phyloP scores from a whole-genome alignment of 2,113 vertebrate genomes.

The Cyanistes caeruleus region DNA sequence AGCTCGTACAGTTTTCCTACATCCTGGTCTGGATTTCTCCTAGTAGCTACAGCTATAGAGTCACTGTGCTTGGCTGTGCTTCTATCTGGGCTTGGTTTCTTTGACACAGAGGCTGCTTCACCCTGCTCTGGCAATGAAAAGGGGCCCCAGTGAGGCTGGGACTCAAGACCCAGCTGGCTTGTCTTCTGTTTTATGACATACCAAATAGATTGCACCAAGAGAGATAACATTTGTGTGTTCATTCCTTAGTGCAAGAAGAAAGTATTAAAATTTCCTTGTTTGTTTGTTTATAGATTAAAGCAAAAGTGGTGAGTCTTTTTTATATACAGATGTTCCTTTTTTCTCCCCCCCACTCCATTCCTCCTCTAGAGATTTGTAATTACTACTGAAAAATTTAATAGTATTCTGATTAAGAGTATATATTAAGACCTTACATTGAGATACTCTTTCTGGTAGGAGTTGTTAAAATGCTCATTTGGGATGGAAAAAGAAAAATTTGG shows the following conservation, averaged over 20 bases:
- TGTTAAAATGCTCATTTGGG: neutral
- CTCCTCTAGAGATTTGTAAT: neutral
- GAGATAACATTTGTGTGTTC: neutral
- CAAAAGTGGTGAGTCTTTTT: neutral
- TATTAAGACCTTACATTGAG: neutral
- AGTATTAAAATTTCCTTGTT: neutral
- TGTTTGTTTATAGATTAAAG: neutral
- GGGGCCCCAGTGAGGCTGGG: constrained; percentile 4
- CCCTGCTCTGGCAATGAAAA: neutral
- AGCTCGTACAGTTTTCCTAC: constrained; percentile 14
- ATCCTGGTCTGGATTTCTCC: constrained; percentile 64
- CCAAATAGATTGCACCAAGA: neutral
- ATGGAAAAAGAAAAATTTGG: neutral
- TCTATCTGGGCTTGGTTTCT: neutral
- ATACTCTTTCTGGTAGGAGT: neutral
- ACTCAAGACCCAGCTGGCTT: constrained; percentile 27
- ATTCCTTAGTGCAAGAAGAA: neutral
- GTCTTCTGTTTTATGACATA: neutral
- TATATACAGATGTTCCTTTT: neutral
- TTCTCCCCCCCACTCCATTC: rapidly evolving
- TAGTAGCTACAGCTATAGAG: neutral
- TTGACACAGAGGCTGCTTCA: neutral
- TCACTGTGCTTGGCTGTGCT: neutral
- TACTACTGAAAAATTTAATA: neutral
- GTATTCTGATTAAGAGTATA: neutral